phyloP scores from a whole-genome alignment of 2,888 invertebrate species.

The Psococerastis gibbosa region DNA sequence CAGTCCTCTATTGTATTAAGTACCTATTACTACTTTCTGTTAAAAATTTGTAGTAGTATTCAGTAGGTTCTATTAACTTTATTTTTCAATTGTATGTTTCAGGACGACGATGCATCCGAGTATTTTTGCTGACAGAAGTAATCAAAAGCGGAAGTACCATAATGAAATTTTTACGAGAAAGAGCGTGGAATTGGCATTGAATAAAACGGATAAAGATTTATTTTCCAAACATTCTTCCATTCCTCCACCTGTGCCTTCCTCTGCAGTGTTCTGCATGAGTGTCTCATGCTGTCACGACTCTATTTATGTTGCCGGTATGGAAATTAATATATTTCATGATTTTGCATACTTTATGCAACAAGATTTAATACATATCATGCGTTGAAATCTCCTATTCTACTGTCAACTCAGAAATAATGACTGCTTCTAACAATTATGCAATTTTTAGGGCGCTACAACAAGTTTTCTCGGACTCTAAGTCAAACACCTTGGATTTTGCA shows the following conservation, averaged over 20 bases:
- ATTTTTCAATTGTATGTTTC: slow-evolving; percentile 14
- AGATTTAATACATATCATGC: too few relatives aligned
- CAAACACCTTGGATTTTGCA: slow-evolving; percentile 90
- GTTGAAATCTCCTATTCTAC: too few relatives aligned
- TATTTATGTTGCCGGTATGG: slow-evolving; percentile 43
- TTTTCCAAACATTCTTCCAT: slow-evolving; percentile 32
- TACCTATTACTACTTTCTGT: too few relatives aligned
- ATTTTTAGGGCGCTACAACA: slow-evolving; percentile 52
- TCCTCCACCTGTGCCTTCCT: slow-evolving; percentile 31
- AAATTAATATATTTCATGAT: too few relatives aligned
- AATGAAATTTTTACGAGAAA: slow-evolving; percentile 43
- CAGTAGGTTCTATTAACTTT: slow-evolving; percentile 4
- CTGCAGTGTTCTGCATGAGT: slow-evolving; percentile 28
- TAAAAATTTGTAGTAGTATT: background rate
- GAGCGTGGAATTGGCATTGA: slow-evolving; percentile 36
- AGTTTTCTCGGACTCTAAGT: slow-evolving; percentile 62
- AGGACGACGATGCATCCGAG: slow-evolving; percentile 30
- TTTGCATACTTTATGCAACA: too few relatives aligned
- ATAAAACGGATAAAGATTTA: slow-evolving; percentile 27
- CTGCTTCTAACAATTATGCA: slow-evolving; percentile 17
- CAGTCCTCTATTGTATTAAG: slow-evolving; percentile 7
- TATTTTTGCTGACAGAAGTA: slow-evolving; percentile 26
- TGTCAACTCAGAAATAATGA: too few relatives aligned
- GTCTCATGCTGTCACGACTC: slow-evolving; percentile 38
- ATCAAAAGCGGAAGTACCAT: slow-evolving; percentile 26